phyloP scores from a whole-genome alignment of 2,888 invertebrate genomes.

The Drosophila differens region DNA sequence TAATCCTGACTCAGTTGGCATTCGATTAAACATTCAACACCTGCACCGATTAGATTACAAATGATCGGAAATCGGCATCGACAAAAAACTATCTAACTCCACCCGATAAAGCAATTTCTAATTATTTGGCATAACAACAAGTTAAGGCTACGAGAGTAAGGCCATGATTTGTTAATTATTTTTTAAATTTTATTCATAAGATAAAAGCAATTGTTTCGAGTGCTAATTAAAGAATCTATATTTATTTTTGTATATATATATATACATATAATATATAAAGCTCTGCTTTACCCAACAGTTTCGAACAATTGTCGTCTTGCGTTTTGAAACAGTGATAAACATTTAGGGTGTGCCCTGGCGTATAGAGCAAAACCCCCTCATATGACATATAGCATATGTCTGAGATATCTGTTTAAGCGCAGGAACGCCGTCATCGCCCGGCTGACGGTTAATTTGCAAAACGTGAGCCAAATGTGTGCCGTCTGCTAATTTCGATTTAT shows the following conservation, averaged over 20 bases:
- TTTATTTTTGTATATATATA: not conserved
- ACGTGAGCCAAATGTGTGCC: conserved; percentile 63
- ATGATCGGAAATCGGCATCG: conserved; percentile 35
- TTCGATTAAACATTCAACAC: conserved; percentile 30
- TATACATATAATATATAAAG: not conserved
- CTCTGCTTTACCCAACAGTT: not conserved
- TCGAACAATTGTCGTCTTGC: not conserved
- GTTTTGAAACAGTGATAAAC: not conserved
- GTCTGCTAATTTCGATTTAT: conserved; percentile 73
- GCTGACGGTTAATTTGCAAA: conserved; percentile 62
- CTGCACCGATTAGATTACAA: conserved; percentile 43
- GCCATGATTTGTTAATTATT: not conserved
- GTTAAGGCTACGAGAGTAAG: not conserved
- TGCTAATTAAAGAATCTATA: not conserved
- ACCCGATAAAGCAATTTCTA: not conserved
- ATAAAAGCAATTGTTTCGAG: not conserved
- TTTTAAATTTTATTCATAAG: not conserved
- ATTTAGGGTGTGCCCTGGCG: conserved; percentile 1
- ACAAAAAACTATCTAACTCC: not conserved
- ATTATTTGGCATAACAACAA: not conserved
- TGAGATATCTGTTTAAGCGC: conserved; percentile 17
- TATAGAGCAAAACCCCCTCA: conserved; percentile 6
- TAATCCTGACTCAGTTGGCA: conserved; percentile 39
- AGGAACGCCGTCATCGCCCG: conserved; percentile 34
- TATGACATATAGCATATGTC: conserved; percentile 20